Percentiles rank a stretch among this genome's conserved stretches.
phyloP scores from a whole-genome alignment of 2,888 invertebrate genomes.

The Ormyrus nitidulus region DNA sequence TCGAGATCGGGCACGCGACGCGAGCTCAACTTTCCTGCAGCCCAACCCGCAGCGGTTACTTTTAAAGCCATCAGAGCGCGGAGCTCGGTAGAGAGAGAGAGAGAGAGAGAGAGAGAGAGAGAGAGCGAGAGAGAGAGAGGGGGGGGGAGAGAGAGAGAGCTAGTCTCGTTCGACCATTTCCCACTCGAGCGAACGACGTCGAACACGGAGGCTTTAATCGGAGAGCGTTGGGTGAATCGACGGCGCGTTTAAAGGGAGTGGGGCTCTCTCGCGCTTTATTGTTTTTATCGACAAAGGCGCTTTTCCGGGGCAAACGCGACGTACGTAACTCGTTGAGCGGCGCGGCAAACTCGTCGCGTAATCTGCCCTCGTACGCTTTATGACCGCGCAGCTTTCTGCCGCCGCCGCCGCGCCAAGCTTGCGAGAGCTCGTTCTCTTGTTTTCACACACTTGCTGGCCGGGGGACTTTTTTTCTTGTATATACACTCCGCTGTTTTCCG shows the following conservation, averaged over 20 bases:
- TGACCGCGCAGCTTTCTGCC: no score
- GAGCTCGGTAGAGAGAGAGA: constrained; percentile 7
- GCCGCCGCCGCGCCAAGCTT: no score
- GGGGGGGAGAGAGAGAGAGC: background rate
- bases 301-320: background rate
- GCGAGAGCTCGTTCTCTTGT: no score
- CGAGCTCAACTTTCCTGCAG: constrained; percentile 57
- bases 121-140: background rate
- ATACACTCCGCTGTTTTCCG: no score
- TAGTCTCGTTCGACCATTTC: no score
- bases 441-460: no score
- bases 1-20: background rate
- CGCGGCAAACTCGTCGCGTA: no score
- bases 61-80: constrained; percentile 60
- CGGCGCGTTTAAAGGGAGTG: no score
- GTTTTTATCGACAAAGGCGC: constrained; percentile 48
- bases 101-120: background rate
- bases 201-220: background rate
- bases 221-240: no score
- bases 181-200: background rate
- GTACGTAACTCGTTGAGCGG: no score
- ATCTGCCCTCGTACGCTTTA: no score
- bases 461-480: no score
- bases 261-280: constrained; percentile 30
- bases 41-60: constrained; percentile 58